A percentile compares a stretch with the other conserved stretches of the same genome.
These are phyloP conservation scores for Chlamydotis undulata DNA, from an alignment of 2,113 vertebrate species.

Conservation along the genomic window DNA sequence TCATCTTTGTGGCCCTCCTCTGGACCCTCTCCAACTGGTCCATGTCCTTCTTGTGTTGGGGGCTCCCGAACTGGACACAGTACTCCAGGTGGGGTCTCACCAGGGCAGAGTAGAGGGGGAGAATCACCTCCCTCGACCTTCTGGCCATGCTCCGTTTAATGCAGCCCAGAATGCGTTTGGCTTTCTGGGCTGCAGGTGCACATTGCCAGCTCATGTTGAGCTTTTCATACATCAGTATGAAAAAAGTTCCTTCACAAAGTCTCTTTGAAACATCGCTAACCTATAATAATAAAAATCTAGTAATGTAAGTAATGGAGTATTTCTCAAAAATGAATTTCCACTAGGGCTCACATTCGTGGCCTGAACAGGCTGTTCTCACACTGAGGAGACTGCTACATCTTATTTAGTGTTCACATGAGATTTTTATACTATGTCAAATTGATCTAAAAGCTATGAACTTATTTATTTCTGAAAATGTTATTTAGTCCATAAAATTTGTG, in stretches of 20 bases:
- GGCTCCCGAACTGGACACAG: neutral
- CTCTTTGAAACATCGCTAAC: neutral
- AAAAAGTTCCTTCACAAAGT: neutral
- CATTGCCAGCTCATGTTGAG: no score
- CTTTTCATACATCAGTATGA: no score
- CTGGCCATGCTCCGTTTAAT: no score
- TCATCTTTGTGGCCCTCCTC: neutral
- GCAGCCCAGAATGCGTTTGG: no score
- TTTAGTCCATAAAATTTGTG: neutral
- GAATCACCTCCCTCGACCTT: no score
- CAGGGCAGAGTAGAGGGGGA: no score
- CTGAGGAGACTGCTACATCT: neutral
- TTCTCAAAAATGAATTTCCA: neutral
- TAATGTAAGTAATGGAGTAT: neutral
- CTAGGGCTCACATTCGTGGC: rapidly evolving
- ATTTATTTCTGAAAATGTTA: neutral
- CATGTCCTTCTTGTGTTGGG: neutral
- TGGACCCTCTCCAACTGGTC: neutral
- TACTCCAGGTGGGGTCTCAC: no score
- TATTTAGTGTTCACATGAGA: neutral
- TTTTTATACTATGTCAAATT: neutral
- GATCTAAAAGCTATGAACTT: neutral
- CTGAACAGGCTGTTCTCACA: neutral
- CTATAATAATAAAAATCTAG: neutral
- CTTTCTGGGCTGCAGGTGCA: no score